Evolutionary conservation across 2,113 vertebrate genomes (phyloP).

Genomic region (Boulengeromyrus knoepffleri): DNA sequence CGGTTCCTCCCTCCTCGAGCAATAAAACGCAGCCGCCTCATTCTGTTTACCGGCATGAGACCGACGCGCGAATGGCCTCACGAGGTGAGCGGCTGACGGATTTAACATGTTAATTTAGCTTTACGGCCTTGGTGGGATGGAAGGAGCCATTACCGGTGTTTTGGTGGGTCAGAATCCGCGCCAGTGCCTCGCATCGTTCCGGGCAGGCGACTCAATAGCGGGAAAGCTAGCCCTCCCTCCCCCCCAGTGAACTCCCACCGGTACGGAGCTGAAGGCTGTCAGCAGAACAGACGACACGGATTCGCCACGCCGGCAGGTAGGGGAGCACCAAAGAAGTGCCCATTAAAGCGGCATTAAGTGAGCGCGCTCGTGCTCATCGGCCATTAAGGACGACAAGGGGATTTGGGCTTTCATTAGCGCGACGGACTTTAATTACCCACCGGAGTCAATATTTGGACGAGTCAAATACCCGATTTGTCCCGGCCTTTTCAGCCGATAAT

Average conservation of each 20-base stretch:
- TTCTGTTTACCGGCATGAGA: neutral
- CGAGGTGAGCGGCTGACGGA: neutral
- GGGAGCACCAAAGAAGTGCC: neutral
- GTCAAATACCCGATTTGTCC: neutral
- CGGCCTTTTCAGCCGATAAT: neutral
- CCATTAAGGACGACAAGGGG: neutral
- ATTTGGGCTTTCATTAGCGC: conserved; percentile 6
- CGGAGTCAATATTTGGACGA: conserved; percentile 6
- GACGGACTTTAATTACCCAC: neutral
- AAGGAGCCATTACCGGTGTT: neutral
- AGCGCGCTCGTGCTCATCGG: neutral
- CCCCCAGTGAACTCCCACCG: neutral
- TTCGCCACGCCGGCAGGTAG: neutral
- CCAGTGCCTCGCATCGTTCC: neutral
- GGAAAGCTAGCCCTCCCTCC: neutral
- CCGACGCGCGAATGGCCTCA: neutral
- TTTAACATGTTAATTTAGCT: conserved; percentile 22
- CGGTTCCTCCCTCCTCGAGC: neutral
- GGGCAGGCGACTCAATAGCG: neutral
- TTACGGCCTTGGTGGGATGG: neutral
- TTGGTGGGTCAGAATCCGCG: neutral
- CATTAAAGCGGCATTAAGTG: neutral
- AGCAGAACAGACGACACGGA: neutral
- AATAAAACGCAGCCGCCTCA: neutral
- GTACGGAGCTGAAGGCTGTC: neutral